These are phyloP conservation scores for Diachasma alloeum DNA, from an alignment of 1,140 invertebrate species.

Conservation along the genomic window DNA sequence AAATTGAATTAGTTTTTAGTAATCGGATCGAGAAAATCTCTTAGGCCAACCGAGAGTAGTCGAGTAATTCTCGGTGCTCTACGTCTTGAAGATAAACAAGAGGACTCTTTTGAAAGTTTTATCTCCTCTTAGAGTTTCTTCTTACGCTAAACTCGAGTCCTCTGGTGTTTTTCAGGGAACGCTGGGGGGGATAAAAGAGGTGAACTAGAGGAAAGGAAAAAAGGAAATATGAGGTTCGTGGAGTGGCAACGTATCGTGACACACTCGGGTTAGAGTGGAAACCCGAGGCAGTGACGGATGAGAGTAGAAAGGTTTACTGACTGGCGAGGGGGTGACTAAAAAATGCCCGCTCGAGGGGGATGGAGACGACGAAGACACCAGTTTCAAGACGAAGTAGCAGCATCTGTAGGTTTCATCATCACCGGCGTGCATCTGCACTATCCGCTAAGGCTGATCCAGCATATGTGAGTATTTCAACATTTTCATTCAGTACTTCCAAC, in stretches of 20 bases:
- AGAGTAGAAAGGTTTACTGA: conserved; percentile 9
- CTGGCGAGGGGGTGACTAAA: conserved; percentile 38
- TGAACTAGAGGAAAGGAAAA: background rate
- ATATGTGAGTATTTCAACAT: conserved; percentile 30
- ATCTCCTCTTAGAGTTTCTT: conserved; percentile 12
- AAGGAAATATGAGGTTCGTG: background rate
- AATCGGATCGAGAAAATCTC: background rate
- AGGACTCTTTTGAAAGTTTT: conserved; percentile 18
- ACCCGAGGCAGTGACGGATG: background rate
- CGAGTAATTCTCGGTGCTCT: background rate
- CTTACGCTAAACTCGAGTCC: background rate
- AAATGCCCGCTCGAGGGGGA: conserved; percentile 34
- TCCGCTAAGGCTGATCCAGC: conserved; percentile 42
- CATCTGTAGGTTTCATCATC: conserved; percentile 45
- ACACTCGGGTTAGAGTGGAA: background rate
- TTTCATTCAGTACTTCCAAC: background rate
- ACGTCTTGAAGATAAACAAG: conserved; percentile 10
- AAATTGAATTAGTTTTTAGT: background rate
- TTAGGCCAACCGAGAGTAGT: background rate
- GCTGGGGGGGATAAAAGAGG: background rate
- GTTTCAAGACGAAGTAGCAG: conserved; percentile 46
- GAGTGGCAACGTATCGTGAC: background rate
- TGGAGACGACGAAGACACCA: conserved; percentile 44
- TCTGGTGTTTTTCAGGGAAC: conserved; percentile 5
- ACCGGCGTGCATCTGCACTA: conserved; percentile 42